Conservation (phyloP, 1,140 invertebrate species). For the Macrosteles quadrilineatus region DNA sequence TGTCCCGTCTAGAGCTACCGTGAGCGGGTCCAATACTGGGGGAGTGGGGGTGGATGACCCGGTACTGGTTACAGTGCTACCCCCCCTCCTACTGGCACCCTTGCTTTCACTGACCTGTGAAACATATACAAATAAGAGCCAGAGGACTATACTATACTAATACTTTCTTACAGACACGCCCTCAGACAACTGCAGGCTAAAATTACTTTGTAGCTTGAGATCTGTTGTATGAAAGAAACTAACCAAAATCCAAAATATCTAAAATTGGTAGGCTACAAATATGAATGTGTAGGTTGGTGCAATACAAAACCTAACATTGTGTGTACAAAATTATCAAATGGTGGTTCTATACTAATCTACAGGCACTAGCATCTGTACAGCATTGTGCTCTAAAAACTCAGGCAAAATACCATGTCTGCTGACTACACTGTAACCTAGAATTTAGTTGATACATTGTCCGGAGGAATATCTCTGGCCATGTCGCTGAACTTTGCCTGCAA, state of each 20-base stretch:
- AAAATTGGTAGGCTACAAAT: neutral
- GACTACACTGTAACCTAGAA: too few species aligned
- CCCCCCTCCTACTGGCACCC: neutral
- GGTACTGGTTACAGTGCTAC: neutral
- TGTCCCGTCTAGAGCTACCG: conserved; percentile 65
- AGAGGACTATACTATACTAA: neutral
- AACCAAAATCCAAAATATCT: neutral
- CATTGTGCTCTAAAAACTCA: too few species aligned
- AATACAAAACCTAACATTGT: neutral
- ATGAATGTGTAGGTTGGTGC: neutral
- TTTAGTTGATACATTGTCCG: too few species aligned
- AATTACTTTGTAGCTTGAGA: neutral
- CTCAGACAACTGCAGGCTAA: neutral
- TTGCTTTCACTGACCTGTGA: conserved; percentile 25
- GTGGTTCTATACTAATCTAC: too few species aligned
- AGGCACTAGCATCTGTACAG: too few species aligned
- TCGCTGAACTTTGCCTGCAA: too few species aligned
- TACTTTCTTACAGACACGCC: neutral
- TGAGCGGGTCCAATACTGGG: conserved; percentile 56
- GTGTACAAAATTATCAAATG: neutral
- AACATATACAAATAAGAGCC: neutral
- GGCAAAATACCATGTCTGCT: too few species aligned
- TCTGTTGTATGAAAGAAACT: neutral
- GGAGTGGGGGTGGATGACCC: neutral
- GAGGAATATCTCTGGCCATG: too few species aligned